These are phyloP conservation scores for Spheniscus humboldti DNA, from an alignment of 2,797 vertebrate species.

Conservation along the genomic window DNA sequence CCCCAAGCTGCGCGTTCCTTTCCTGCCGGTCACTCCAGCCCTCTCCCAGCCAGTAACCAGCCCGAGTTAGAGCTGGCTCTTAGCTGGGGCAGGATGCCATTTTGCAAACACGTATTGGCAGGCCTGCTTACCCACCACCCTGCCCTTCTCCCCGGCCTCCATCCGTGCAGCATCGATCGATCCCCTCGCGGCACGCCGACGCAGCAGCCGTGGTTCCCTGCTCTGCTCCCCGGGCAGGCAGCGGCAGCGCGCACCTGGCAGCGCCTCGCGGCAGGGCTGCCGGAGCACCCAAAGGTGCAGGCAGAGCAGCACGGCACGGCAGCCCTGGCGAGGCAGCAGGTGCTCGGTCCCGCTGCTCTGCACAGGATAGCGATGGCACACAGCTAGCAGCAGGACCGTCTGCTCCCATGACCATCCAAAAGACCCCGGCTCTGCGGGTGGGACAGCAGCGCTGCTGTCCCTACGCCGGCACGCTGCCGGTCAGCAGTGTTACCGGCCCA, in stretches of 20 bases:
- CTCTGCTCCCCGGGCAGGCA: neutral
- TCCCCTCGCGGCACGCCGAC: neutral
- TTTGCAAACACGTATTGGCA: neutral
- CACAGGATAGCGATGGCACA: neutral
- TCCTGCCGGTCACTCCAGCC: neutral
- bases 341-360: neutral
- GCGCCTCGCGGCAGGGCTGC: neutral
- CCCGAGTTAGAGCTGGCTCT: neutral
- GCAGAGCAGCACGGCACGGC: neutral
- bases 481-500: neutral
- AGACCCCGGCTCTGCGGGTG: neutral
- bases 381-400: neutral
- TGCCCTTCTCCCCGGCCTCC: neutral
- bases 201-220: neutral
- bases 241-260: neutral
- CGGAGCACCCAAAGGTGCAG: neutral
- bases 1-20: neutral
- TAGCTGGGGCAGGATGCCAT: neutral
- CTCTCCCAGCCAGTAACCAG: fast-evolving
- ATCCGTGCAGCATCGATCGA: fast-evolving
- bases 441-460: neutral
- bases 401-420: neutral
- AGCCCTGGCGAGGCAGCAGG: neutral
- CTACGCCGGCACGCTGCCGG: fast-evolving
- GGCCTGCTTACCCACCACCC: neutral